A percentile compares a stretch with the other conserved stretches of the same genome.
Conservation (phyloP, 1,140 invertebrate species). For the Laodelphax striatellus region DNA sequence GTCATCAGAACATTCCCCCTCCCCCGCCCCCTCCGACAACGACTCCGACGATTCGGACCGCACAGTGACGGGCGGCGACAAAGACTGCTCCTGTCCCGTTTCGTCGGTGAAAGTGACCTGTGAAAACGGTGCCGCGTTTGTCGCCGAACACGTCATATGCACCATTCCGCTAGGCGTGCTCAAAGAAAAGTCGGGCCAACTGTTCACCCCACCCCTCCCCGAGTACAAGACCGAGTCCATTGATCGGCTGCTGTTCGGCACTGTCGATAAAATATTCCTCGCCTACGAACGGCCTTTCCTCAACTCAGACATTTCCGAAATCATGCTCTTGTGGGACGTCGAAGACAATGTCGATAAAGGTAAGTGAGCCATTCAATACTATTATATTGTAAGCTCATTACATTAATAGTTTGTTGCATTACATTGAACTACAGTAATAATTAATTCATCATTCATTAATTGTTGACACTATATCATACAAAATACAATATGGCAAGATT, state of each 20-base stretch:
- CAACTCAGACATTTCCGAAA: conserved; percentile 73
- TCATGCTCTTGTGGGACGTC: conserved; percentile 70
- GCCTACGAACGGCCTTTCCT: conserved; percentile 85
- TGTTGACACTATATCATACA: too few relatives aligned
- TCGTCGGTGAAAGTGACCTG: conserved; percentile 60
- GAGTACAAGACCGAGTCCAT: conserved; percentile 74
- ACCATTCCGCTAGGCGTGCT: conserved; percentile 86
- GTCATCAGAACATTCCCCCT: conserved; percentile 22
- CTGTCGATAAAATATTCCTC: conserved; percentile 88
- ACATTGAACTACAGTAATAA: too few relatives aligned
- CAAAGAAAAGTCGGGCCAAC: conserved; percentile 56
- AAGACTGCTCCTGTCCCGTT: conserved; percentile 58
- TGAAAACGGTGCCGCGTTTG: conserved; percentile 61
- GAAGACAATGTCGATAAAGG: conserved; percentile 24
- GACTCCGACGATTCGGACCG: conserved; percentile 63
- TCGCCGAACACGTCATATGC: conserved; percentile 79
- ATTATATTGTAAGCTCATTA: too few relatives aligned
- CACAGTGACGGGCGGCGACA: conserved; percentile 61
- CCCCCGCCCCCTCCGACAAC: conserved; percentile 33
- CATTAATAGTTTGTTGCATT: too few relatives aligned
- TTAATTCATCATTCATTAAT: too few relatives aligned
- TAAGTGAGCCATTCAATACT: neutral
- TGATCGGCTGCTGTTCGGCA: conserved; percentile 74
- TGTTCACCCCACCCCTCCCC: conserved; percentile 80
- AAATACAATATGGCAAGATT: too few relatives aligned